Evolutionary conservation across 2,797 vertebrate species (phyloP), one percentile per base, ranked within the genome.

Genomic region (Tragelaphus eurycerus): DNA sequence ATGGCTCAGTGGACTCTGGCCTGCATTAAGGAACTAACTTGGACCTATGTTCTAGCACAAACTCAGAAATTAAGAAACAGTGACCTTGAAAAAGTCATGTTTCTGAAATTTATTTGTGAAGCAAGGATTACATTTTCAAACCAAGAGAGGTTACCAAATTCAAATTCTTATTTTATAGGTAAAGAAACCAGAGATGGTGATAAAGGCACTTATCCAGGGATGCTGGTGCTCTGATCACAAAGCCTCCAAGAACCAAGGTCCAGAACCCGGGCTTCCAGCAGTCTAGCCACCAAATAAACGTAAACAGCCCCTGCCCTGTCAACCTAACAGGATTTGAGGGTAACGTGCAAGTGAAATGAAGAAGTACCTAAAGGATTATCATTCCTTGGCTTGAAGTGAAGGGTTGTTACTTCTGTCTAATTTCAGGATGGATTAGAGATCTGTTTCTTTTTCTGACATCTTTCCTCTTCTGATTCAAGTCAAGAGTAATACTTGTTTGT

Each of bases 231-330:
- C 64, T 57, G 6, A 38, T 12, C 15, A 43, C 10, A 34, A 60
- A 46, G 7, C 4, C 19, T 21, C 0, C 1, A 21, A 29, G 50
- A 90, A 17, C 4, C 50, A 55, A 11, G 4, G 6, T 16, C 11
- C 67, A 71, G 19, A 71, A 23, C 2, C 43, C 17, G 1, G 1
- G 21, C 7, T 21, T 62, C 57, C 29, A 6, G 34, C 0, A 5
- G 2, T 29, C n/a, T 14, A 1, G 31, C 34, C 62, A 21, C 60
- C 4, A 14, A 54, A 29, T 0, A 25, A 12, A 14, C 1, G 2
- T 11, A 7, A 4, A 46, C 59, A 71, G 16, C 19, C 27, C 25
- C 38, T 11, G 14, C 0, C 10, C 55, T 6, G 11, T 67, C 19
- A 2, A 12, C 59, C 31, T 31, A 34, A 5, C 9, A 17, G 14